Base-by-base conservation (phyloP, 2,797 vertebrate genomes). In the Synanceia verrucosa region DNA sequence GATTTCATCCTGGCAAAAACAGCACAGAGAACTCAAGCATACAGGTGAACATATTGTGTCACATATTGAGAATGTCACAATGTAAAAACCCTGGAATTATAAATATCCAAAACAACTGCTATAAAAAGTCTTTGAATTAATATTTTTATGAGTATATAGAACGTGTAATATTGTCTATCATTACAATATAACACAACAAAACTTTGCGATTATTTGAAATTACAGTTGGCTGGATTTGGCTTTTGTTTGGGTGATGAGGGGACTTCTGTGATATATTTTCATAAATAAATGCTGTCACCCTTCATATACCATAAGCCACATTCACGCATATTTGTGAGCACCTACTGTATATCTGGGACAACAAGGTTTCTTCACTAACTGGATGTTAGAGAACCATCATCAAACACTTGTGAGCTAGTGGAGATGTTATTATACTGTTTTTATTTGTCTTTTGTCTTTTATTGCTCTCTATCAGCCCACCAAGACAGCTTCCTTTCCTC, bases 111-210 rank as follows among this genome's bases (percentile, higher is more conserved):
- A 14, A 58, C 3, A 44, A 76, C 67, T 53, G 16, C 79, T 78
- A 86, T 18, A 83, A 81, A 57, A 37, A 16, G 10, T 21, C 2
- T 53, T 65, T 64, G 26, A 69, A 73, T 65, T 12, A 29, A 64
- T 59, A 26, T 71, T 67, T 80, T 65, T 71, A 57, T 41, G 84
- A 73, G 31, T 56, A 62, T 44, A 59, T 70, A 75, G 33, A 80
- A 8, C 1, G 44, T 76, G 6, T 65, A 56, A 65, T 60, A 24
- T 65, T 41, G 59, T 16, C 74, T 87, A 86, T 68, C 1, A 5
- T 74, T 69, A 52, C 52, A 83, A 79, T 84, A n/a, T n/a, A n/a
- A n/a, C n/a, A n/a, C n/a, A n/a, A 81, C n/a, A 68, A 69, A 79
- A 57, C 16, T 59, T 50, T 71, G 34, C 13, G 59, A 24, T 52